Evolutionary conservation across 2,113 vertebrate genomes (phyloP).

Genomic region (Myodes glareolus): DNA sequence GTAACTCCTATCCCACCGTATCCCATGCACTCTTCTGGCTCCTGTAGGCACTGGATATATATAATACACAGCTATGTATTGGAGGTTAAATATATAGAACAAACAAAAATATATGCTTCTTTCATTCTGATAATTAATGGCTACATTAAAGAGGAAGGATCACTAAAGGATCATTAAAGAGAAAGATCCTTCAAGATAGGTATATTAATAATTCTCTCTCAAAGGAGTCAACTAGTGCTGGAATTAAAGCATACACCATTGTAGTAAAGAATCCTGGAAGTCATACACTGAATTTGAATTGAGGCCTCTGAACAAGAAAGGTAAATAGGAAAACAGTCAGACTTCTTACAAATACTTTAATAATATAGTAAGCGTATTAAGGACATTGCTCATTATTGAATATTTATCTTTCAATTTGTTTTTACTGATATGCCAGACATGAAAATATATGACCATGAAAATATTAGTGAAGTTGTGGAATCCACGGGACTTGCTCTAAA

Average conservation of each 20-base stretch:
- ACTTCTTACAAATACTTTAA: not conserved
- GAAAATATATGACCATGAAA: not conserved
- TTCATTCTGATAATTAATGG: not conserved
- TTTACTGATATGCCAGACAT: not conserved
- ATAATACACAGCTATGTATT: not conserved
- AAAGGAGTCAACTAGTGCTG: not conserved
- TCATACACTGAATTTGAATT: not conserved
- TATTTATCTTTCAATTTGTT: not conserved
- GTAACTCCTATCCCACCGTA: not conserved
- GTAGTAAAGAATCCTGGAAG: not conserved
- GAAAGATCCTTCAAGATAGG: not conserved
- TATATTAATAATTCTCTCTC: not conserved
- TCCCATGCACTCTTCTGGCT: not conserved
- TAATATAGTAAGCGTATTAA: not conserved
- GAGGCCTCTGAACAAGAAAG: not conserved
- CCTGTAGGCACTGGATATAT: not conserved
- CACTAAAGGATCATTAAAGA: too few species aligned
- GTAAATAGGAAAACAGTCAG: not conserved
- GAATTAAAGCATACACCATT: not conserved
- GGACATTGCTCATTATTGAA: not conserved
- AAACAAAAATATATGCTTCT: not conserved
- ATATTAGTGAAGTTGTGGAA: not conserved
- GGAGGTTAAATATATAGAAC: not conserved
- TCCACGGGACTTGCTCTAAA: not conserved
- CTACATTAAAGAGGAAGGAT: not conserved